Evolutionary conservation across 2,797 vertebrate genomes (phyloP).

Genomic region (Liparis tanakae): DNA sequence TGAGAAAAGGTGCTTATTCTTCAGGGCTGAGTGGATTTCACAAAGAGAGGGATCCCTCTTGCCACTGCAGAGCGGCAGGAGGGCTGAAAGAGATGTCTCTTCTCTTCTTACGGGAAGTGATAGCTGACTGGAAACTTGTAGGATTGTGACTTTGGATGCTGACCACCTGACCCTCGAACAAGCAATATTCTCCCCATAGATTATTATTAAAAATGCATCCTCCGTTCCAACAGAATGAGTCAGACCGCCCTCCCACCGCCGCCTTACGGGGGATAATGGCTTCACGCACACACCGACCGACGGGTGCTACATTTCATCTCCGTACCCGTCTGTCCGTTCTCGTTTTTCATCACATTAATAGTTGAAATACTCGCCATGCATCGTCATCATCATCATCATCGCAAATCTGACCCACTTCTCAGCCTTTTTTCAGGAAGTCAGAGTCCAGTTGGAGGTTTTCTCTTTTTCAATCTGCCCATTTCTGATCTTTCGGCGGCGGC

Average conservation of each 20-base stretch:
- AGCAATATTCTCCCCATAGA: background rate
- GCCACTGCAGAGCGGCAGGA: too few relatives aligned
- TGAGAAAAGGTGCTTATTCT: slow-evolving; percentile 53
- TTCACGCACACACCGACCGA: background rate
- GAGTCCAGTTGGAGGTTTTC: background rate
- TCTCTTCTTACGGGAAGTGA: slow-evolving; percentile 28
- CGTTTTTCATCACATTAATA: slow-evolving; percentile 66
- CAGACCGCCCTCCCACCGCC: slow-evolving; percentile 43
- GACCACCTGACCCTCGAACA: slow-evolving; percentile 4
- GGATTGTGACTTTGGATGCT: background rate
- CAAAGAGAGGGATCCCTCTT: slow-evolving; percentile 58
- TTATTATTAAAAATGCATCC: background rate
- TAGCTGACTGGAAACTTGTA: slow-evolving; percentile 15
- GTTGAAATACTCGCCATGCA: slow-evolving; percentile 53
- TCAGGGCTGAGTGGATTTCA: slow-evolving; percentile 54
- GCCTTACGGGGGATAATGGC: slow-evolving; percentile 53
- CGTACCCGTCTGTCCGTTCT: slow-evolving; percentile 32
- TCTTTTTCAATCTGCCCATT: background rate
- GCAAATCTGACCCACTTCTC: slow-evolving; percentile 62
- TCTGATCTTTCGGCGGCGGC: slow-evolving; percentile 5
- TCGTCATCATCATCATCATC: slow-evolving; percentile 59
- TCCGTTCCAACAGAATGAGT: slow-evolving; percentile 31
- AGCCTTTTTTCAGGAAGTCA: slow-evolving; percentile 3
- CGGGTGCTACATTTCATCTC: slow-evolving; percentile 61
- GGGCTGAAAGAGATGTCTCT: slow-evolving; percentile 15